phyloP scores from a whole-genome alignment of 2,113 vertebrate genomes.

The Aphelocoma coerulescens region DNA sequence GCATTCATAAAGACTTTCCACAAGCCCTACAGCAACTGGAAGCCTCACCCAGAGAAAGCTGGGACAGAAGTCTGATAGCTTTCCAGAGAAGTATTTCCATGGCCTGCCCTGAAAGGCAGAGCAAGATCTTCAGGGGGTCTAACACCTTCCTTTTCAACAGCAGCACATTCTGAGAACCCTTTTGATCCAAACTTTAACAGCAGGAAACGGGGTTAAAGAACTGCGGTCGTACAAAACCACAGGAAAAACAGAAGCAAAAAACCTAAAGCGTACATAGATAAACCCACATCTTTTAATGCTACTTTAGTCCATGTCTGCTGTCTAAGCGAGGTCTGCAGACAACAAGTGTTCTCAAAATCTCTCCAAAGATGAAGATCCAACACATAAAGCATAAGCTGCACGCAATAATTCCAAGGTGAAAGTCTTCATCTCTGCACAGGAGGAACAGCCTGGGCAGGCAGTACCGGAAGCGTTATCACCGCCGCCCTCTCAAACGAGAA shows the following conservation, averaged over 20 bases:
- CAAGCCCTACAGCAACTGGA: background rate
- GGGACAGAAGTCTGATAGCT: background rate
- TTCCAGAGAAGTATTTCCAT: background rate
- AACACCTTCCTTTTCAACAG: background rate
- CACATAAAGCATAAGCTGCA: rapidly evolving
- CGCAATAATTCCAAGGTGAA: background rate
- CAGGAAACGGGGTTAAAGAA: background rate
- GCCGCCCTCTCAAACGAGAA: background rate
- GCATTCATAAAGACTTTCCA: background rate
- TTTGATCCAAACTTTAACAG: background rate
- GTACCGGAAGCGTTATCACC: background rate
- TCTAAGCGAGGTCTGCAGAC: background rate
- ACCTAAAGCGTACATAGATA: rapidly evolving
- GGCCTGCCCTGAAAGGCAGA: background rate
- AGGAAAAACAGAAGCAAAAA: background rate
- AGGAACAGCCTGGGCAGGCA: background rate
- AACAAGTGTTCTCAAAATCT: background rate
- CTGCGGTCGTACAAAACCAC: rapidly evolving
- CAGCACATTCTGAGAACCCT: background rate
- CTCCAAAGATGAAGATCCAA: background rate
- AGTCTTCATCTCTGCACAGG: rapidly evolving
- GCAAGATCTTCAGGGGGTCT: background rate
- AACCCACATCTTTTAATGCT: no score
- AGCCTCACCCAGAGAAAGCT: background rate
- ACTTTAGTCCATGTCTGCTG: background rate